These are phyloP conservation scores for Callosobruchus maculatus DNA, from an alignment of 2,888 invertebrate species.

Conservation along the genomic window DNA sequence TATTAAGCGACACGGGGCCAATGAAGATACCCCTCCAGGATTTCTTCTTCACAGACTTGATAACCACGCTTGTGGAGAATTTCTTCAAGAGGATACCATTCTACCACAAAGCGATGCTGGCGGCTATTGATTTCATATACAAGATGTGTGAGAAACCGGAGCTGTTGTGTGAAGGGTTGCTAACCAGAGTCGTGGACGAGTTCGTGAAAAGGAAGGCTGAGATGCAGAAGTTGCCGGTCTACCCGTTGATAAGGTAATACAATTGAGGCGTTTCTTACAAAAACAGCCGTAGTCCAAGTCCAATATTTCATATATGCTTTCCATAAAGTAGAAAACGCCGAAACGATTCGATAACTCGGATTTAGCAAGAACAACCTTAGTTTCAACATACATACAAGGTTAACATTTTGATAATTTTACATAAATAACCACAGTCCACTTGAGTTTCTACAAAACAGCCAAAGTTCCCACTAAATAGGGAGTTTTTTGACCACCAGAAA, in stretches of 20 bases:
- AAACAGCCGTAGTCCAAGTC: too few relatives aligned
- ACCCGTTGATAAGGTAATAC: conserved; percentile 14
- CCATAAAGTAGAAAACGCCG: too few relatives aligned
- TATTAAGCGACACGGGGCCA: conserved; percentile 38
- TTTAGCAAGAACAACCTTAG: too few relatives aligned
- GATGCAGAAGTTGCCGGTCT: conserved; percentile 12
- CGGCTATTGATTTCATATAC: conserved; percentile 60
- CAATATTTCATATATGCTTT: too few relatives aligned
- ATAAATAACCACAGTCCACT: too few relatives aligned
- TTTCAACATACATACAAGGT: too few relatives aligned
- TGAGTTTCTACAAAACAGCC: too few relatives aligned
- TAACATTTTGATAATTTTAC: too few relatives aligned
- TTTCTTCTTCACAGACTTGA: conserved; percentile 55
- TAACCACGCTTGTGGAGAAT: conserved; percentile 48
- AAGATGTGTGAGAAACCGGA: conserved; percentile 61
- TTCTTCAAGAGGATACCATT: conserved; percentile 51
- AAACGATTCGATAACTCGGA: too few relatives aligned
- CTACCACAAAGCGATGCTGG: conserved; percentile 57
- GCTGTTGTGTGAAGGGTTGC: conserved; percentile 40
- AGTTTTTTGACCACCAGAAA: too few relatives aligned
- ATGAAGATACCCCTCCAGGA: conserved; percentile 48
- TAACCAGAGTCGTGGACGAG: conserved; percentile 26
- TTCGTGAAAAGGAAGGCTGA: conserved; percentile 21
- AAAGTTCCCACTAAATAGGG: too few relatives aligned
- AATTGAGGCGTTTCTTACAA: neutral